Evolutionary conservation across 53 echinoderm and acorn worm species (phyloP), one percentile per base, ranked within the genome.

Genomic region (Patiria pectinifera): DNA sequence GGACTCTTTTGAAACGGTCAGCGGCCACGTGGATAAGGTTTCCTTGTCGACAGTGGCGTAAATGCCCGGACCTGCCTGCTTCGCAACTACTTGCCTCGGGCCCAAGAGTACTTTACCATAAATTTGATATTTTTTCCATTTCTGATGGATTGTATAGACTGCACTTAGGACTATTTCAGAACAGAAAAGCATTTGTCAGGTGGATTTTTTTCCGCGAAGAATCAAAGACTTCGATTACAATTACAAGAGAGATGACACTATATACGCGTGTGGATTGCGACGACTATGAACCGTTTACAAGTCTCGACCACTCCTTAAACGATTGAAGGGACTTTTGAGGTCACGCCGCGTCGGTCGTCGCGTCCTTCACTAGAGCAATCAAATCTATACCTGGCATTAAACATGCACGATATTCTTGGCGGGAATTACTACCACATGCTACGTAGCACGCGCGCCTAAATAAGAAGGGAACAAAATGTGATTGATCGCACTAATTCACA

Each of bases 1-100:
- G 80, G 66, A 69, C 46, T 21, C 80, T 59, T 87, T 78, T 80
- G 80, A 81, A 77, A 80, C 80, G 90, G 80, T 81, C 81, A 69
- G 44, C 81, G 62, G 59, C 43, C 69, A 45, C 48, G 80, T 69
- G 80, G 82, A 81, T 90, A 80, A 63, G 69, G 81, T 90, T 90
- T 63, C 90, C 69, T 6, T 48, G 45, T 48, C 43, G 70, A 80
- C 46, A 62, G 80, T 44, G 90, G 90, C 80, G 69, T 90, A 80
- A 61, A 63, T 79, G 80, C 44, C 81, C 45, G 14, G 44, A 22
- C 69, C 11, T 3, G 47, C 2, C 12, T 70, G 80, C 80, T 90
- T 80, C 59, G 24, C 58, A 60, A 25, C 5, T 83, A 21, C 2
- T 83, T 60, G 60, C 83, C 60, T 83, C 60, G 4, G 83, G 83